These are phyloP conservation scores for Palythoa heliodiscus DNA, from an alignment of 92 coral and sea anemone genomes.

Conservation along the genomic window DNA sequence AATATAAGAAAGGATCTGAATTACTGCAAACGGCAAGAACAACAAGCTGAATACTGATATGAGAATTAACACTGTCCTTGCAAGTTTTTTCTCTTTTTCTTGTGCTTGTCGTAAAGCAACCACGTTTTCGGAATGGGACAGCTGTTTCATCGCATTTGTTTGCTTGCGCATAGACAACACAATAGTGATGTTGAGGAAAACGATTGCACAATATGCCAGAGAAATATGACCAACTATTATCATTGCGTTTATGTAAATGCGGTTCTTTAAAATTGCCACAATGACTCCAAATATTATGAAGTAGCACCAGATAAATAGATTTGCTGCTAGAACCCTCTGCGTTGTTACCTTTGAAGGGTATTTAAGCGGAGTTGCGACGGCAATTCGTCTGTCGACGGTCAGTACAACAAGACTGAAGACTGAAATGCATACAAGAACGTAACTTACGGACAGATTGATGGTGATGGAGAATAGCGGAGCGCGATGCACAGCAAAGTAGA, in stretches of 20 bases:
- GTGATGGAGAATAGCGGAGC: slow-evolving; percentile 18
- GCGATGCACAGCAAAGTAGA: slow-evolving; percentile 5
- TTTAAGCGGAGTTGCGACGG: slow-evolving; percentile 3
- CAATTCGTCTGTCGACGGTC: slow-evolving; percentile 11
- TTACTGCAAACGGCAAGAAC: slow-evolving; percentile 8
- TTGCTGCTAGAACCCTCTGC: neutral
- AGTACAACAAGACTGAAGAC: slow-evolving; percentile 22
- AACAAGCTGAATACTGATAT: neutral
- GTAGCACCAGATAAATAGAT: neutral
- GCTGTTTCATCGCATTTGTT: neutral
- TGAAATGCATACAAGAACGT: neutral
- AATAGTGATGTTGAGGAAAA: neutral
- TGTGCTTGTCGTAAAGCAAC: slow-evolving; percentile 4
- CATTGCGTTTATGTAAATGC: slow-evolving; percentile 18
- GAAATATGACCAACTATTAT: neutral
- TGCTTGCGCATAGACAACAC: slow-evolving; percentile 14
- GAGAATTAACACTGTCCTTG: neutral
- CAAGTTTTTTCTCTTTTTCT: neutral
- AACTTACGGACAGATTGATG: neutral
- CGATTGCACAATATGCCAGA: neutral
- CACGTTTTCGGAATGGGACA: neutral
- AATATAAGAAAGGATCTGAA: neutral
- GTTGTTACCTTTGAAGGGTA: slow-evolving; percentile 3
- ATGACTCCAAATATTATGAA: neutral
- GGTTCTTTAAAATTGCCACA: slow-evolving; percentile 3